Conservation (phyloP, 1,140 invertebrate species). For the Bilobella aurantiaca region DNA sequence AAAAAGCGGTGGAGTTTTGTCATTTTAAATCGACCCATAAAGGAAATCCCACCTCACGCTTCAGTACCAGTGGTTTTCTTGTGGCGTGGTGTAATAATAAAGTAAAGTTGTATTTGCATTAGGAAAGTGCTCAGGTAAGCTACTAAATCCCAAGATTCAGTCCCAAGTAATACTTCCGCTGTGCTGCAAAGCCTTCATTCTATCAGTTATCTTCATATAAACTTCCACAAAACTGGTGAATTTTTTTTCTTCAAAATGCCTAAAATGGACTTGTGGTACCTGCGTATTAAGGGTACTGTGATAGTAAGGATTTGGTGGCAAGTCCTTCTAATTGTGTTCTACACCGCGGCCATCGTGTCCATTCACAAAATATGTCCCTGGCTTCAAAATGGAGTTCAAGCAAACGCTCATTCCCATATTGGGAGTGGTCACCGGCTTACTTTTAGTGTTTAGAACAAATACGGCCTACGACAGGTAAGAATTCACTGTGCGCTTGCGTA, state of each 20-base stretch:
- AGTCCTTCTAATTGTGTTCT: conserved; percentile 18
- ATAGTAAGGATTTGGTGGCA: conserved; percentile 26
- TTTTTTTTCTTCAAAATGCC: not conserved
- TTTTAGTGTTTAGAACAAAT: conserved; percentile 30
- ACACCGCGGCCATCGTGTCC: conserved; percentile 25
- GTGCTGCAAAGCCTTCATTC: not conserved
- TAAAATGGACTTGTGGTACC: not conserved
- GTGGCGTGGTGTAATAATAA: not conserved
- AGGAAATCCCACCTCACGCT: not conserved
- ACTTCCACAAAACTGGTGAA: no score
- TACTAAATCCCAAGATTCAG: not conserved
- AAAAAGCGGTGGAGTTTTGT: not conserved
- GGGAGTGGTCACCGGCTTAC: conserved; percentile 31
- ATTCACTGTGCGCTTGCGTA: not conserved
- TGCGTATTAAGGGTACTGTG: not conserved
- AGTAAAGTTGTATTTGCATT: not conserved
- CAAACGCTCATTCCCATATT: conserved; percentile 28
- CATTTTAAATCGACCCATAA: not conserved
- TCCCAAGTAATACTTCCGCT: not conserved
- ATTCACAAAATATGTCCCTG: conserved; percentile 28
- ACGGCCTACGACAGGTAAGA: conserved; percentile 31
- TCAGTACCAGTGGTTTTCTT: not conserved
- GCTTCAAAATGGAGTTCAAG: conserved; percentile 25
- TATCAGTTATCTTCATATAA: not conserved
- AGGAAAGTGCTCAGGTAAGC: not conserved